Base-by-base conservation (phyloP, 2,797 vertebrate genomes). In the Poliocrania exsul region DNA sequence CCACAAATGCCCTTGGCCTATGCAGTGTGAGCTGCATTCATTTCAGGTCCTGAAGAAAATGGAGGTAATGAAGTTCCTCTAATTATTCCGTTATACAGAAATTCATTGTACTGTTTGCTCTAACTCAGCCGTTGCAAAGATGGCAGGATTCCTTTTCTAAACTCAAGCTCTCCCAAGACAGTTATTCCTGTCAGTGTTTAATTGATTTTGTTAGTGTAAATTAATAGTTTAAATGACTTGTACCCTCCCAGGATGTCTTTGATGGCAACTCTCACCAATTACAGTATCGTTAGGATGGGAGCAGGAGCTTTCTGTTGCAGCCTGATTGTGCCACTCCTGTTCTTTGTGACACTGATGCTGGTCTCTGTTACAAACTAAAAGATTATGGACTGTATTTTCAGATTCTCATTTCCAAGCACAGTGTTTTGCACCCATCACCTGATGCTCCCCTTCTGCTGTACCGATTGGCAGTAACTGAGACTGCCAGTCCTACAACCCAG, bases 201-300 rank as follows among this genome's bases (percentile, higher is more conserved):
- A 92, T 88, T 91, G 90, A 65, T 88, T 81, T 86, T 78, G 74
- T 87, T 83, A 88, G 87, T 58, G 60, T 69, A 93, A 93, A 95
- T 93, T 83, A 94, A 91, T 91, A 65, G 94, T 91, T 91, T 77
- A 86, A 81, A 93, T 62, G 44, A 93, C 84, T 88, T 65, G 72
- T 46, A 62, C 65, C 87, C 72, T 95, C 93, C 87, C 72, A 86
- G 84, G 86, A 56, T 67, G 73, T 84, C 69, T 75, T 8, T 86
- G 81, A 83, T 49, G 65, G 86, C 75, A 91, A 13, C 70, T 78
- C 79, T 69, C 58, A 56, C 46, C 2, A 5, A 81, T 21, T 40
- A 54, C 46, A 66, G 49, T 9, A 37, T 11, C 5, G 1, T 14
- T 28, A 64, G 50, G 54, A 53, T 10, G 57, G 74, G 13, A 80